A percentile compares a stretch with the other conserved stretches of the same genome.
Conservation (phyloP, 2,888 invertebrate genomes). For the Ophioninae sp. region DNA sequence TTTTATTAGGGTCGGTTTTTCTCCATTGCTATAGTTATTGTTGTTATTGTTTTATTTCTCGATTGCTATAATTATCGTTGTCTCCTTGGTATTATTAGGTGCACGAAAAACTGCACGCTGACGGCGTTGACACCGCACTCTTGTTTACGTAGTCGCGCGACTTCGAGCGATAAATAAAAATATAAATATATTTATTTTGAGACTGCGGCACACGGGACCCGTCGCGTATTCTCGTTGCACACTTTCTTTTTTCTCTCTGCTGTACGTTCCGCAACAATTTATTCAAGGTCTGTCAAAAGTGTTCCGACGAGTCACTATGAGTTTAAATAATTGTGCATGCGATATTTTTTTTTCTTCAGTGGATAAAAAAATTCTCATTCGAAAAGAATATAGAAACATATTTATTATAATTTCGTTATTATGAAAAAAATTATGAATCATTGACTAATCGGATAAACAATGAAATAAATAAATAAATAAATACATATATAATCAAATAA, state of each 20-base stretch:
- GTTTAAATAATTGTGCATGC: not conserved
- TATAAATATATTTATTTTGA: constrained; percentile 6
- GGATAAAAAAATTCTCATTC: not conserved
- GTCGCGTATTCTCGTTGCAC: not conserved
- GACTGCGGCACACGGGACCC: not conserved
- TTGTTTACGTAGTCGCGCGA: constrained; percentile 2
- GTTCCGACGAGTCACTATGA: not conserved
- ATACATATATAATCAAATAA: not conserved
- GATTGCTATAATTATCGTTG: too few species aligned
- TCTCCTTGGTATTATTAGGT: constrained; percentile 12
- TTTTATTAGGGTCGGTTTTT: too few species aligned
- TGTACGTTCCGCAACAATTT: not conserved
- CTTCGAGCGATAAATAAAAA: not conserved
- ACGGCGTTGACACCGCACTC: not conserved
- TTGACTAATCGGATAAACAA: not conserved
- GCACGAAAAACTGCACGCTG: not conserved
- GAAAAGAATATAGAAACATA: not conserved
- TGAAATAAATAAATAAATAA: not conserved
- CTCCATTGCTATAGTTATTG: too few species aligned
- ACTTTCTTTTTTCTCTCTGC: not conserved
- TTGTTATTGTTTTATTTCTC: too few species aligned
- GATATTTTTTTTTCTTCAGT: not conserved
- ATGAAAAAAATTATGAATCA: not conserved
- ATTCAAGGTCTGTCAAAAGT: not conserved
- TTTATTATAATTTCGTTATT: not conserved